A percentile compares a stretch with the other conserved stretches of the same genome.
Conservation (phyloP, 2,113 vertebrate species). For the Oryzias celebensis region DNA sequence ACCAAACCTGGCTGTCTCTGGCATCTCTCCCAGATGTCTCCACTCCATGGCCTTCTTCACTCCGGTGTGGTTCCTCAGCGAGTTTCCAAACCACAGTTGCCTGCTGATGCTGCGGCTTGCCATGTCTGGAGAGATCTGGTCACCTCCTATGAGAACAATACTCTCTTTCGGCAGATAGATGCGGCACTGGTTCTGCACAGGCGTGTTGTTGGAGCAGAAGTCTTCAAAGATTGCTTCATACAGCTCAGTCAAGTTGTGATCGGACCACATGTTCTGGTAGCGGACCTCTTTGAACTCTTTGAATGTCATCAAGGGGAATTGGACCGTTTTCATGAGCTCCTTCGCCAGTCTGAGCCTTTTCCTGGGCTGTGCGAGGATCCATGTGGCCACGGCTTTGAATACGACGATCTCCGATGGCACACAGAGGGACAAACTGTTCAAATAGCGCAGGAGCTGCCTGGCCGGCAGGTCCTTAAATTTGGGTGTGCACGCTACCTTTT, state of each 20-base stretch:
- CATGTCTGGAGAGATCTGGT: constrained; percentile 77
- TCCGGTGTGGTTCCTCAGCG: constrained; percentile 80
- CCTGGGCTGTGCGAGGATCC: constrained; percentile 80
- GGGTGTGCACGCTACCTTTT: constrained; percentile 76
- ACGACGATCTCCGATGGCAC: constrained; percentile 84
- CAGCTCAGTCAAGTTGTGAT: constrained; percentile 36
- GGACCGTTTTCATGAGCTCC: constrained; percentile 79
- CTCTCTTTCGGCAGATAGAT: constrained; percentile 80
- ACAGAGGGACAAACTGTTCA: constrained; percentile 79
- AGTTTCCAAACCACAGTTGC: constrained; percentile 87
- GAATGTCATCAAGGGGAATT: constrained; percentile 87
- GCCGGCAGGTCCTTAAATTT: constrained; percentile 83
- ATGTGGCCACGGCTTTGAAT: constrained; percentile 80
- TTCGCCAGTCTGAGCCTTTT: constrained; percentile 68
- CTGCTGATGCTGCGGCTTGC: constrained; percentile 72
- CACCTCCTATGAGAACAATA: constrained; percentile 86
- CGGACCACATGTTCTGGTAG: constrained; percentile 62
- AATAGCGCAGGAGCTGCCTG: constrained; percentile 76
- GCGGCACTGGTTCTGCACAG: constrained; percentile 65
- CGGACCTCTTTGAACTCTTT: constrained; percentile 83
- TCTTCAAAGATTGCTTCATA: constrained; percentile 57
- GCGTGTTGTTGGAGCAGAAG: constrained; percentile 45
- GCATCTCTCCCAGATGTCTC: constrained; percentile 81
- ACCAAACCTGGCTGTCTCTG: constrained; percentile 79
- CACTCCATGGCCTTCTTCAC: constrained; percentile 85